Conservation (phyloP, 2,888 invertebrate genomes). For the Idaea biselata region DNA sequence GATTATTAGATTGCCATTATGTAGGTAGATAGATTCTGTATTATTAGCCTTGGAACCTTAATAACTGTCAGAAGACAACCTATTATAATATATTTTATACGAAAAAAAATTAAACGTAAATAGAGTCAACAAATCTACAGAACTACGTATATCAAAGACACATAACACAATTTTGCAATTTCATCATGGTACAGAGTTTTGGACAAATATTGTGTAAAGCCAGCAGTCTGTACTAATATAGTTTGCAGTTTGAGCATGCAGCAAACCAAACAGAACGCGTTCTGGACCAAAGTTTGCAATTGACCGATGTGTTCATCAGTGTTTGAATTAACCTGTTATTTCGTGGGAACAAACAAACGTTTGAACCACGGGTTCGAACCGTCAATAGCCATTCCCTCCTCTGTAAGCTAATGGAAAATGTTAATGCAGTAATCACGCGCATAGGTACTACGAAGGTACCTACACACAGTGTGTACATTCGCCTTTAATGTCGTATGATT, state of each 20-base stretch:
- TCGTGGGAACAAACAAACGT: constrained; percentile 40
- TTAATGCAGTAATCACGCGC: constrained; percentile 59
- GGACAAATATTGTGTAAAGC: neutral
- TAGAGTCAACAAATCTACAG: neutral
- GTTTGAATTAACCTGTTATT: constrained; percentile 31
- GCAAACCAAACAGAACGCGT: neutral
- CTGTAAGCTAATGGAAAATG: constrained; percentile 61
- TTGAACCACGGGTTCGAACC: constrained; percentile 44
- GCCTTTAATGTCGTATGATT: constrained; percentile 70
- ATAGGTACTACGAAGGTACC: neutral
- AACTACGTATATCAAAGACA: neutral
- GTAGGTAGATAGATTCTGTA: too few species aligned
- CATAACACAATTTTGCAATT: neutral
- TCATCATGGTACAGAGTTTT: neutral
- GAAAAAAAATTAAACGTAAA: neutral
- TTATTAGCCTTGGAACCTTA: too few species aligned
- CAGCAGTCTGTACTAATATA: too few species aligned
- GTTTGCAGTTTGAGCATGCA: too few species aligned
- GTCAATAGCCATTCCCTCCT: constrained; percentile 44
- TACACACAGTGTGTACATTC: constrained; percentile 49
- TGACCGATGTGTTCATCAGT: constrained; percentile 6
- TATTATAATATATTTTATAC: too few species aligned
- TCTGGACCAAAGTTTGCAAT: neutral
- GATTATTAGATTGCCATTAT: neutral
- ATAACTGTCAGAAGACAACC: too few species aligned